Evolutionary conservation across 1,140 invertebrate species (phyloP), one percentile per base, ranked within the genome.

Genomic region (Aphelenchoides besseyi): DNA sequence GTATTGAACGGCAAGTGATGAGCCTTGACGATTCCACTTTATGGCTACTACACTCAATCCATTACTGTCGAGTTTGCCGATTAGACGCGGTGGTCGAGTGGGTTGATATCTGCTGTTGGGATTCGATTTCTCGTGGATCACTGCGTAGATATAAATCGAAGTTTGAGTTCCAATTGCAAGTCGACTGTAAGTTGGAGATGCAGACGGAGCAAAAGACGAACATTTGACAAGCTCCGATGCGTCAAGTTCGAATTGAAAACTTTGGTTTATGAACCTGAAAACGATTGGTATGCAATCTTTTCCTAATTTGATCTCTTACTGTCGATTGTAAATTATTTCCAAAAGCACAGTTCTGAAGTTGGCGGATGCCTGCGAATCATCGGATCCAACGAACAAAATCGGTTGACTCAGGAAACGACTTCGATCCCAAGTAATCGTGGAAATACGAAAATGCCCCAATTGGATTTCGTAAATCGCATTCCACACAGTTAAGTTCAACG

Each of bases 401-500:
- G 55, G 55, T 5, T 59, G 55, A 33, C 23, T 33, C 5, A 59
- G 5, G 55, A 59, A 59, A 33, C 55, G 55, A 33, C 23, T 59
- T 59, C 55, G 55, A 59, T 59, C 55, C 55, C 55, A 59, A 12
- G 5, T 59, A 8, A 59, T 8, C 12, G 55, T 33, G 5, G 55
- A 59, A 8, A 59, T 5, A 8, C 55, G 55, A 33, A 59, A 18
- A 33, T 59, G 12, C 29, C 57, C 67, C 61, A 69, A 69, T 33
- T 35, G 61, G 1, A 69, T 26, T 1, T 69, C 67, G 55, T 69
- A 26, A 12, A 69, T 68, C 55, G 16, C 12, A 33, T 64, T 69
- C 59, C 26, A 66, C 9, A 12, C n/a, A 8, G 12, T 66, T 18
- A 66, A 29, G 36, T 66, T 66, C 32, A 66, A 35, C 32, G 63